Evolutionary conservation across 2,797 vertebrate species (phyloP).

Genomic region (Karalla daura): DNA sequence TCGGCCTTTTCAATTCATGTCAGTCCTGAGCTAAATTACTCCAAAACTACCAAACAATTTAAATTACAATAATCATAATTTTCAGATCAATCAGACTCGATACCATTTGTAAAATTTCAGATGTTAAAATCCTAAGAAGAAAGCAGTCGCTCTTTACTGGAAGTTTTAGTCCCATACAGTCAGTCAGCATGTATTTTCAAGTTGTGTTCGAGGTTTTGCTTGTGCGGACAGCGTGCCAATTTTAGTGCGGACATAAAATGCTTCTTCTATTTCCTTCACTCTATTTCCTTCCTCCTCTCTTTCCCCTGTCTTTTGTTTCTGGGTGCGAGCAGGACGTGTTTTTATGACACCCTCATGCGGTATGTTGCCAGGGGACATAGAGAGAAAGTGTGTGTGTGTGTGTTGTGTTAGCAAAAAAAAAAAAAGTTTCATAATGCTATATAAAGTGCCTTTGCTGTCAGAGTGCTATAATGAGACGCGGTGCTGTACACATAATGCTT

Average conservation of each 20-base stretch:
- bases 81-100: no score
- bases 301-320: constrained; percentile 64
- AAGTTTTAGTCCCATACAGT: no score
- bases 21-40: no score
- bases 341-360: constrained; percentile 86
- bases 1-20: no score
- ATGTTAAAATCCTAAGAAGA: no score
- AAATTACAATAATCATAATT: no score
- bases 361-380: constrained; percentile 77
- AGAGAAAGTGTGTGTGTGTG: constrained; percentile 25
- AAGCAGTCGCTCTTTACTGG: no score
- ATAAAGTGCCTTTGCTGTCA: constrained; percentile 52
- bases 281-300: constrained; percentile 58
- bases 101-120: no score
- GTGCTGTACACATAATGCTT: constrained; percentile 66
- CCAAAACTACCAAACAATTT: no score
- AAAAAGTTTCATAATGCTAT: constrained; percentile 54
- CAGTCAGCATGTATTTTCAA: no score
- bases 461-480: constrained; percentile 52
- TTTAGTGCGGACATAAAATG: constrained; percentile 28
- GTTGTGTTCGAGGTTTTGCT: no score
- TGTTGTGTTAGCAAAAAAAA: constrained; percentile 25
- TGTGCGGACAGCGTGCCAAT: constrained; percentile 14
- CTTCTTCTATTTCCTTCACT: constrained; percentile 54
- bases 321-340: constrained; percentile 84